phyloP scores from a whole-genome alignment of 2,797 vertebrate genomes.

The Bradypodion ventrale region DNA sequence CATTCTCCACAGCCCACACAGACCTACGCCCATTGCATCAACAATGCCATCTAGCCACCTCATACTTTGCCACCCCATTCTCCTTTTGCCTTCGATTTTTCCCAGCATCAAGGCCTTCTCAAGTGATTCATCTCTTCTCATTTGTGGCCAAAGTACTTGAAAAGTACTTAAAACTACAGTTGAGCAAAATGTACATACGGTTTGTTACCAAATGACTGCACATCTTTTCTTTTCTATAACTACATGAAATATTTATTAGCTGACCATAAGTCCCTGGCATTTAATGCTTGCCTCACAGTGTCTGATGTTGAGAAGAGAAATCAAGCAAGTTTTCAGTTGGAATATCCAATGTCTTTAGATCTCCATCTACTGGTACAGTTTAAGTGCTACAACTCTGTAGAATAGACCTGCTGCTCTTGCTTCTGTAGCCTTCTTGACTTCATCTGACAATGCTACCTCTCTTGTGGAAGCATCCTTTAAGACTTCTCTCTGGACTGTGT shows the following conservation, averaged over 20 bases:
- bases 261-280: background rate
- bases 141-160: too few species aligned
- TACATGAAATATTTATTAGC: slow-evolving; percentile 14
- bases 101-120: too few species aligned
- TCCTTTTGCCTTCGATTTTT: too few species aligned
- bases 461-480: background rate
- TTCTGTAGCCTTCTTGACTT: background rate
- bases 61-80: too few species aligned
- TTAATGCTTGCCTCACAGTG: background rate
- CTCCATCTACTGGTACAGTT: slow-evolving; percentile 53
- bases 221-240: background rate
- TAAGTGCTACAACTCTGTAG: background rate
- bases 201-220: background rate
- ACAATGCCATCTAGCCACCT: too few species aligned
- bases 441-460: background rate
- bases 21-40: too few species aligned
- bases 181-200: background rate
- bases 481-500: background rate
- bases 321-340: background rate
- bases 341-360: slow-evolving; percentile 38
- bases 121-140: too few species aligned
- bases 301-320: background rate
- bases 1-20: too few species aligned
- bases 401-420: background rate
- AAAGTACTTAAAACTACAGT: background rate